A percentile compares a stretch with the other conserved stretches of the same genome.
Evolutionary conservation across 2,797 vertebrate genomes (phyloP).

Genomic region (Ficedula albicollis): DNA sequence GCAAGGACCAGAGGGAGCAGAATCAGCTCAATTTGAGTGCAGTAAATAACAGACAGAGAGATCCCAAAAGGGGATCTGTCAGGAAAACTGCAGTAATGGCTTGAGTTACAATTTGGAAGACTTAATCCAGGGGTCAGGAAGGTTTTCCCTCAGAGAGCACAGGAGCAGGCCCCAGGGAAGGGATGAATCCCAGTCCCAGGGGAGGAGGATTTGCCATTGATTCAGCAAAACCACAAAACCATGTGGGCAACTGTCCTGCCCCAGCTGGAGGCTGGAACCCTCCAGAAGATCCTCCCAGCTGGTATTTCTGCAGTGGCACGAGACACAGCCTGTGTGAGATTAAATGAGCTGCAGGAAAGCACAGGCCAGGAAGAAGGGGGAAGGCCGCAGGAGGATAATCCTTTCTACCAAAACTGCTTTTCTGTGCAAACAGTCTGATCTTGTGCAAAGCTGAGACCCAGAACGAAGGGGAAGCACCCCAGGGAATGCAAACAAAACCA

Average conservation of each 20-base stretch:
- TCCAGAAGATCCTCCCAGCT: background rate
- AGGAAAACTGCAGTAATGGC: background rate
- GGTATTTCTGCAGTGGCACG: fast-evolving
- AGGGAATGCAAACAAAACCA: background rate
- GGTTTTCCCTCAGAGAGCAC: background rate
- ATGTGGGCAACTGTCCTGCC: background rate
- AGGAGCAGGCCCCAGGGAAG: background rate
- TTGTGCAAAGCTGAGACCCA: background rate
- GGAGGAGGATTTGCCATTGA: background rate
- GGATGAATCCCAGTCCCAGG: background rate
- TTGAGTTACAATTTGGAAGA: background rate
- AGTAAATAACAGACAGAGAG: background rate
- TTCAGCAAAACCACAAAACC: background rate
- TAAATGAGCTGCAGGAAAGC: background rate
- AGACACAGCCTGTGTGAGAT: background rate
- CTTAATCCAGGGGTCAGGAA: background rate
- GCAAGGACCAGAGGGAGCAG: background rate
- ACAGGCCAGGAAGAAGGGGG: background rate
- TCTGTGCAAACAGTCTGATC: background rate
- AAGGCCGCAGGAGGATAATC: background rate
- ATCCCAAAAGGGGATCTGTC: background rate
- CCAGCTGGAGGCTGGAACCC: background rate
- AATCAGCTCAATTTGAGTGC: background rate
- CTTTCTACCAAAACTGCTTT: background rate
- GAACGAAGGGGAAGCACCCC: fast-evolving